Conservation (phyloP, 2,797 vertebrate species). For the Amazona ochrocephala region DNA sequence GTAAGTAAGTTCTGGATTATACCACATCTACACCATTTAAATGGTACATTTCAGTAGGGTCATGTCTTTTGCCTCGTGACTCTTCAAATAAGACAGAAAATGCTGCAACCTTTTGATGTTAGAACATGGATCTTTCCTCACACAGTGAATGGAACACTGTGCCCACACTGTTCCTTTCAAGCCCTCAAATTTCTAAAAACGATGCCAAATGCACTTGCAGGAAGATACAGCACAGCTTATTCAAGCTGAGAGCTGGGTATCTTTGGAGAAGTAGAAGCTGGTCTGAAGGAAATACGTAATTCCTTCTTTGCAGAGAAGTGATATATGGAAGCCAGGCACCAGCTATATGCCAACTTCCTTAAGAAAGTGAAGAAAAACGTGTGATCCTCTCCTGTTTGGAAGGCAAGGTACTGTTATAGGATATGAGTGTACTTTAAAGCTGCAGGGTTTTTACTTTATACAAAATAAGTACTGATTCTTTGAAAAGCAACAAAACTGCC, state of each 20-base stretch:
- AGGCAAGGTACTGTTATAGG: background rate
- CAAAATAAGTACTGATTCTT: background rate
- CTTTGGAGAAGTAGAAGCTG: background rate
- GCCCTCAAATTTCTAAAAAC: constrained; percentile 16
- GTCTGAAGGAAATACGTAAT: background rate
- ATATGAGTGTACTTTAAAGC: background rate
- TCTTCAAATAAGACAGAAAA: background rate
- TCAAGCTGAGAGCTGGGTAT: background rate
- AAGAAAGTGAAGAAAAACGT: background rate
- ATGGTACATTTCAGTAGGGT: background rate
- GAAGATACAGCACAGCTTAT: background rate
- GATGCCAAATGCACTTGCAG: constrained; percentile 20
- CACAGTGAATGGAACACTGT: background rate
- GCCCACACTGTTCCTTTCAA: constrained; percentile 47
- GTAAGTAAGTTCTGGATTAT: background rate
- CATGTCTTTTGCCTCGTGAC: background rate
- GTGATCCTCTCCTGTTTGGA: background rate
- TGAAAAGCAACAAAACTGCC: background rate
- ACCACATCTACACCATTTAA: background rate
- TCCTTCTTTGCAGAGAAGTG: background rate
- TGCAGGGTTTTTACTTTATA: background rate
- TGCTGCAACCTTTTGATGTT: background rate
- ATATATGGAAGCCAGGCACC: background rate
- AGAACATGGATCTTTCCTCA: background rate
- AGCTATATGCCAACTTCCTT: background rate